These are phyloP conservation scores for Sebastolobus alascanus DNA, from an alignment of 2,797 vertebrate genomes.

Conservation along the genomic window DNA sequence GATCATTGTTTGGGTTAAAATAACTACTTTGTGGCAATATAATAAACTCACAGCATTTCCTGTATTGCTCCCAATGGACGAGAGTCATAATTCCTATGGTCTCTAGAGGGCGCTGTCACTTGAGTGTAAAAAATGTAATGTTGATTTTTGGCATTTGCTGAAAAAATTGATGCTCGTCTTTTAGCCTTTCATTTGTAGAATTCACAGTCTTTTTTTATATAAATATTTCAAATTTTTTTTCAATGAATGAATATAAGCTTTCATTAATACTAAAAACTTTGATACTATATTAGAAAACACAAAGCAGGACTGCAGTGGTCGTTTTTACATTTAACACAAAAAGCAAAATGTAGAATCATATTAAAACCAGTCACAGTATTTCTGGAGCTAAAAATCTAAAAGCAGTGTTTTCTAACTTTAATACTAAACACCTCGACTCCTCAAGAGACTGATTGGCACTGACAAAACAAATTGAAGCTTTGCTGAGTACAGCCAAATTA, in stretches of 20 bases:
- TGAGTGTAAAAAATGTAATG: not conserved
- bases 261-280: not conserved
- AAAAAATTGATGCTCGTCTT: not conserved
- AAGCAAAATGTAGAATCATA: not conserved
- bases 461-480: not conserved
- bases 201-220: not conserved
- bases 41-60: not conserved
- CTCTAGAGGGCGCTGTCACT: not conserved
- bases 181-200: not conserved
- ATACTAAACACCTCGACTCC: not conserved
- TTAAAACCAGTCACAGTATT: not conserved
- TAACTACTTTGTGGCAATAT: too few relatives aligned
- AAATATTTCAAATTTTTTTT: not conserved
- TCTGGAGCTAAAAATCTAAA: not conserved
- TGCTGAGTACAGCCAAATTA: not conserved
- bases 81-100: not conserved
- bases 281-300: not conserved
- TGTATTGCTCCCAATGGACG: not conserved
- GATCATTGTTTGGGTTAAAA: too few relatives aligned
- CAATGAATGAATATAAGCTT: not conserved
- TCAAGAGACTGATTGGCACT: not conserved
- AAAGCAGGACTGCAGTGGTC: not conserved
- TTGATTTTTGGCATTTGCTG: not conserved
- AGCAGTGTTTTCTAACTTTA: not conserved
- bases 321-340: not conserved